Conservation (phyloP, 2,888 invertebrate genomes). For the Tanaodytes sp. region DNA sequence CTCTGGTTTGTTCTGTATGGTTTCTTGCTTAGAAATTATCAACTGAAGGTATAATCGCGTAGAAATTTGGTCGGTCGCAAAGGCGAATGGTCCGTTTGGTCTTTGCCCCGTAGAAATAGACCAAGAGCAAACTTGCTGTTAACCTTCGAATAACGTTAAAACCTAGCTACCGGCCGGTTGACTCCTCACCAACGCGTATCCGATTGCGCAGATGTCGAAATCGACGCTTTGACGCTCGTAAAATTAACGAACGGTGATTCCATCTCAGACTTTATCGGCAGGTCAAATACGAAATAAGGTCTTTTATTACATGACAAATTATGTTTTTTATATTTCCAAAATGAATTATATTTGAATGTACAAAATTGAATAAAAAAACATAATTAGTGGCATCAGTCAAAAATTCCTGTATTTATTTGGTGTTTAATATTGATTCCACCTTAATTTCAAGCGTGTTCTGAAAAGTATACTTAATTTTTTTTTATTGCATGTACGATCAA, state of each 20-base stretch:
- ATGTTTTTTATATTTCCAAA: no score
- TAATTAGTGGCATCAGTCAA: no score
- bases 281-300: no score
- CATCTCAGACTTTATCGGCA: slow-evolving; percentile 53
- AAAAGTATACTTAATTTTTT: no score
- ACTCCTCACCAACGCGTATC: slow-evolving; percentile 56
- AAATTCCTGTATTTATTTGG: no score
- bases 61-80: slow-evolving; percentile 20
- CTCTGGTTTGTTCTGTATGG: slow-evolving; percentile 34
- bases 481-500: no score
- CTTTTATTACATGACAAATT: no score
- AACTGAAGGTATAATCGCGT: slow-evolving; percentile 29
- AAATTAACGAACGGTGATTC: slow-evolving; percentile 63
- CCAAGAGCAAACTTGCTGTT: slow-evolving; percentile 60
- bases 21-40: slow-evolving; percentile 49
- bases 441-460: no score
- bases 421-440: no score
- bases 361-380: no score
- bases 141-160: slow-evolving; percentile 59
- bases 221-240: slow-evolving; percentile 62
- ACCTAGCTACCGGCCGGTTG: slow-evolving; percentile 39
- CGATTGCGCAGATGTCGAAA: slow-evolving; percentile 65
- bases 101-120: slow-evolving; percentile 59
- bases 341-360: no score
- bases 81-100: slow-evolving; percentile 38